Evolutionary conservation across 2,797 vertebrate genomes (phyloP), one percentile per base, ranked within the genome.

Genomic region (Odontamblyopus rebecca): DNA sequence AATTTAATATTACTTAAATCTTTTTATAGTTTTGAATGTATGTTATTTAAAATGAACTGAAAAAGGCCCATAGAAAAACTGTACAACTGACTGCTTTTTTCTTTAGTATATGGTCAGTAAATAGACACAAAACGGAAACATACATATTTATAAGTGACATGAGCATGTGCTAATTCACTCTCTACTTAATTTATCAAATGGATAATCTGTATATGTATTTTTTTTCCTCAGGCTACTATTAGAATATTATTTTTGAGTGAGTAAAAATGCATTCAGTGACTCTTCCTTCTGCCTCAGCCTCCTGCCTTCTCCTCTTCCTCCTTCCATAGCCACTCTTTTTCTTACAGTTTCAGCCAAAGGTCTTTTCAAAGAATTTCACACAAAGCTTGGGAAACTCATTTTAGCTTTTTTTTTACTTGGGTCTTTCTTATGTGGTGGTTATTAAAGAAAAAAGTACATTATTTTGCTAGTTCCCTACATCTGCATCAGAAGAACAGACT

Each of bases 181-280:
- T 51, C 44, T 54, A 54, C 7, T 54, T 9, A 7, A 59, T 59
- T 26, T 26, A 59, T 27, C 56, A 59, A 27, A 59, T 27, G 3
- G 57, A 60, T 60, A 2, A 60, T 30, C 16, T 60, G 13, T 61
- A 61, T 19, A 11, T 60, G 54, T 60, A 35, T 32, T 61, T 41
- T 63, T 12, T 63, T 8, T 63, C 41, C 32, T 63, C 61, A 61
- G 60, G 29, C 53, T 73, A 32, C 71, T 71, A 89, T 91, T 91
- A 90, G 92, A 93, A 76, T 38, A 19, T 35, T 38, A 19, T 38
- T 19, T 38, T 62, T 62, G 67, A 72, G 81, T 95, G 95, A 96
- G 97, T 98, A 98, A 98, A 98, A 98, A 98, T 99, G 97, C 97
- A 98, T 98, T 99, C 97, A 96, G 95, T 94, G 90, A 85, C 93